Base-by-base conservation (phyloP, 2,888 invertebrate species). In the Mythimna lalbum region DNA sequence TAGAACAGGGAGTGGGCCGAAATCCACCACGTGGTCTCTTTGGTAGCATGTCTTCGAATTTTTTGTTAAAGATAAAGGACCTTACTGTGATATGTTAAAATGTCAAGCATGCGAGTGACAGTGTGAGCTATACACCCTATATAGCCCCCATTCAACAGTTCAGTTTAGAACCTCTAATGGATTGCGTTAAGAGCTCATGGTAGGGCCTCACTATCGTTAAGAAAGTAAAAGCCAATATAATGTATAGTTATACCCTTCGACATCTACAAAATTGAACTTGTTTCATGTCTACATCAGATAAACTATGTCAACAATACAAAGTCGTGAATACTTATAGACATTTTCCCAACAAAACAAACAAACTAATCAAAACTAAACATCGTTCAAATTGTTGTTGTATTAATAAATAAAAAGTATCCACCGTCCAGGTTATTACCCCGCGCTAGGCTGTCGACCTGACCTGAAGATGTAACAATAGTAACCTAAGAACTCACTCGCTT, bases 381-480 rank as follows among this genome's bases (percentile, higher is more conserved):
- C 4, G 17, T 36, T 31, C 1, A 53, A 57, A 77, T 56, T 23
- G 27, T 33, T 63, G 14, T 47, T 39, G n/a, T 68, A 17, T 27
- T 50, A 70, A 66, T 43, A 50, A 70, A 63, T 63, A 61, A 12
- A 43, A 17, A 65, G 65, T 39, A 68, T 57, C 31, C 63, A 57
- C n/a, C 33, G 33, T 49, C 49, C 53, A 75, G 81, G 81, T 83
- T 80, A 73, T 69, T 80, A 63, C 77, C 81, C 66, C 62, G 23
- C 64, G 67, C 68, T 63, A 80, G 80, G 72, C 69, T 76, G 72
- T 33, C 70, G 67, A 76, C 81, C 80, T 74, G 67, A 73, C 73
- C 75, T 79, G 80, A 72, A 76, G 76, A 63, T 80, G 36, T 71
- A 77, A 80, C 77, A 80, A 83, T 77, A 67, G 81, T 73, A 82